A percentile compares a stretch with the other conserved stretches of the same genome.
These are phyloP conservation scores for Drosophila histrio DNA, from an alignment of 2,888 invertebrate genomes.

Conservation along the genomic window DNA sequence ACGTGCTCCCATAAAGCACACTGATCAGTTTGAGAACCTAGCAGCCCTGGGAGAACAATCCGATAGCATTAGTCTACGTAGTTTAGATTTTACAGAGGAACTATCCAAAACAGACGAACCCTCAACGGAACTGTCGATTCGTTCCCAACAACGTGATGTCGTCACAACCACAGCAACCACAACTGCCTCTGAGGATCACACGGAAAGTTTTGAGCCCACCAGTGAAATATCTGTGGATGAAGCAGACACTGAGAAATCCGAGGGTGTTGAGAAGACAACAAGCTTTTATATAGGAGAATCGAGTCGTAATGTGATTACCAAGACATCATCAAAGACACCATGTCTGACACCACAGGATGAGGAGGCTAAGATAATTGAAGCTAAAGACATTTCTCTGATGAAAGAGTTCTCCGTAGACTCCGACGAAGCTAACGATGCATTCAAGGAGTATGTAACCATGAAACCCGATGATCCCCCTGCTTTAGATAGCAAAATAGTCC, in stretches of 20 bases:
- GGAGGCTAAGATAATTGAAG: constrained; percentile 59
- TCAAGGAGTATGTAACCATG: constrained; percentile 80
- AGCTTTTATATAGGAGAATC: constrained; percentile 84
- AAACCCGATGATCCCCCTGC: constrained; percentile 60
- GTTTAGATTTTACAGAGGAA: constrained; percentile 81
- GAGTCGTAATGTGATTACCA: constrained; percentile 83
- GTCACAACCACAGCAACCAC: constrained; percentile 68
- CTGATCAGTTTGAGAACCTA: constrained; percentile 76
- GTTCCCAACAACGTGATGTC: constrained; percentile 68
- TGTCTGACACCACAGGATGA: constrained; percentile 61
- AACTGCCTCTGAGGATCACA: constrained; percentile 77
- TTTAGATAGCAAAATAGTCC: constrained; percentile 73
- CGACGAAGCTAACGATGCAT: constrained; percentile 75
- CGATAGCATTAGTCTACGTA: constrained; percentile 80
- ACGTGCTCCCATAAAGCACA: constrained; percentile 78
- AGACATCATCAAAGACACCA: constrained; percentile 75
- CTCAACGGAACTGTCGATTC: constrained; percentile 74
- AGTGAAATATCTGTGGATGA: constrained; percentile 79
- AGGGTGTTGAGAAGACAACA: constrained; percentile 67
- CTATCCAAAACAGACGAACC: constrained; percentile 80
- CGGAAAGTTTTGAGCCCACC: constrained; percentile 77
- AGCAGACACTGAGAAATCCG: constrained; percentile 70
- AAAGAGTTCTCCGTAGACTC: constrained; percentile 76
- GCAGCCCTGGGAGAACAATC: constrained; percentile 77
- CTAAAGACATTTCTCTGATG: constrained; percentile 68